These are phyloP conservation scores for Tetrao urogallus DNA, from an alignment of 2,113 vertebrate genomes.

Conservation along the genomic window DNA sequence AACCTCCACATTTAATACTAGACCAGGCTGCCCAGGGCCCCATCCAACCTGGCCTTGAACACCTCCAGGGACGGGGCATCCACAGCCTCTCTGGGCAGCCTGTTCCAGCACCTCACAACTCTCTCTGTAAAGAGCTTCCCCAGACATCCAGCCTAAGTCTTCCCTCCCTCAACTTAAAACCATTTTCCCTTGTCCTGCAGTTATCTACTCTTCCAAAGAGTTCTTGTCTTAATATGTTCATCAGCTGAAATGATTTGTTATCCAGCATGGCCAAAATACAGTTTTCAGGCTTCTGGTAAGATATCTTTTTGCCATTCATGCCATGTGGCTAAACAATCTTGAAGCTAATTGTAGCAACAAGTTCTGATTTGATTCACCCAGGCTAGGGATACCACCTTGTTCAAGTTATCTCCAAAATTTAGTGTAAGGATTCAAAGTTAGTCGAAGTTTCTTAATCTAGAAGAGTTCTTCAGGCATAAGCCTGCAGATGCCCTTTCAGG, in stretches of 20 bases:
- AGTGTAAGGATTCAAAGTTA: not conserved
- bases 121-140: too few relatives aligned
- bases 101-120: too few relatives aligned
- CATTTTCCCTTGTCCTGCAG: too few relatives aligned
- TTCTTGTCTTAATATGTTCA: not conserved
- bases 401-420: not conserved
- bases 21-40: too few relatives aligned
- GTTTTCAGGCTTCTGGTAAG: not conserved
- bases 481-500: not conserved
- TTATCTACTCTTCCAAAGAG: too few relatives aligned
- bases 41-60: too few relatives aligned
- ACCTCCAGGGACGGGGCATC: too few relatives aligned
- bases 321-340: not conserved
- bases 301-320: not conserved
- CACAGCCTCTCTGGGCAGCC: too few relatives aligned
- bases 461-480: not conserved
- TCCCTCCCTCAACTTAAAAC: too few relatives aligned
- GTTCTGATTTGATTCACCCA: not conserved
- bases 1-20: too few relatives aligned
- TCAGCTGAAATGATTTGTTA: rapidly evolving
- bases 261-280: not conserved
- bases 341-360: not conserved
- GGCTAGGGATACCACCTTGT: not conserved
- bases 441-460: not conserved
- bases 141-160: too few relatives aligned